Evolutionary conservation across 2,797 vertebrate genomes (phyloP).

Genomic region (Australoheros facetus): DNA sequence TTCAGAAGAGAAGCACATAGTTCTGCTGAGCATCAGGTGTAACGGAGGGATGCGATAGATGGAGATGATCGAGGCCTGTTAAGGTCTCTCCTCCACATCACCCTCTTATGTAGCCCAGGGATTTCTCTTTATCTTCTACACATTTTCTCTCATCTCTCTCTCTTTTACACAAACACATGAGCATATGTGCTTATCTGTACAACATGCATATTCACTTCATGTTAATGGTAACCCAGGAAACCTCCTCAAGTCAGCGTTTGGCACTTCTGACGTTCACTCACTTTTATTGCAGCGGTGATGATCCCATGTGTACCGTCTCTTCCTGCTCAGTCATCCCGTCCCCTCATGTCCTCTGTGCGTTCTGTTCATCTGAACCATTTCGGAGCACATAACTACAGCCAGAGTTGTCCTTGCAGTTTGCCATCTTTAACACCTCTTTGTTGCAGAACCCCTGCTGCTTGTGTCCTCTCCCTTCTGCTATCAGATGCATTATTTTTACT

Average conservation of each 20-base stretch:
- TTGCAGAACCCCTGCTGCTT: constrained; percentile 52
- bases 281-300: constrained; percentile 23
- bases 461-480: constrained; percentile 57
- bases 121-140: constrained; percentile 64
- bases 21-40: constrained; percentile 61
- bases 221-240: constrained; percentile 69
- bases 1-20: constrained; percentile 89
- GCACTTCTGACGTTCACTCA: constrained; percentile 47
- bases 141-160: constrained; percentile 51
- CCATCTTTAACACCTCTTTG: constrained; percentile 38
- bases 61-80: constrained; percentile 44
- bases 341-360: constrained; percentile 34
- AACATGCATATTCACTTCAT: constrained; percentile 64
- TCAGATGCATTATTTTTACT: constrained; percentile 52
- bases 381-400: constrained; percentile 43
- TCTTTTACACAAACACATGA: constrained; percentile 54
- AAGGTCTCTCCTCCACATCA: constrained; percentile 47
- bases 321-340: constrained; percentile 32
- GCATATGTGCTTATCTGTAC: constrained; percentile 65
- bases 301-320: constrained; percentile 27
- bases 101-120: constrained; percentile 71
- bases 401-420: constrained; percentile 37
- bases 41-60: constrained; percentile 60
- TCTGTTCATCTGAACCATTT: constrained; percentile 42
- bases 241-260: constrained; percentile 45